phyloP scores from a whole-genome alignment of 2,113 vertebrate species.

The Coturnix japonica region DNA sequence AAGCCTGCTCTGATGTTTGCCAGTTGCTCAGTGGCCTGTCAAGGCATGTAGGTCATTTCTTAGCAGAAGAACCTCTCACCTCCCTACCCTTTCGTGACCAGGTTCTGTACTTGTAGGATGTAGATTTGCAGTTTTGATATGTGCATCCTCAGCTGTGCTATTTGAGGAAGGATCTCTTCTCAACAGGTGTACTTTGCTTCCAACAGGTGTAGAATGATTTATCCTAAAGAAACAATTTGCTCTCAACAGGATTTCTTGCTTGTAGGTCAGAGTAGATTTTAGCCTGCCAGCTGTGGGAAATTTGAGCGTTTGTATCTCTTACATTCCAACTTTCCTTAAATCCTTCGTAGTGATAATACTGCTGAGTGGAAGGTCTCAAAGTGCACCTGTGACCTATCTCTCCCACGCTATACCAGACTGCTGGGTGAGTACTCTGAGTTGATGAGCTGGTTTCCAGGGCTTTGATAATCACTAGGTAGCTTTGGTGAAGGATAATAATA shows the following conservation, averaged over 20 bases:
- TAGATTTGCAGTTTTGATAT: neutral
- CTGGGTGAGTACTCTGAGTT: neutral
- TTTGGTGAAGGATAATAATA: neutral
- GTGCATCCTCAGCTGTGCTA: neutral
- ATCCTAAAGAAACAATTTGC: neutral
- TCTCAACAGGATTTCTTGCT: neutral
- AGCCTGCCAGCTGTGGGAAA: neutral
- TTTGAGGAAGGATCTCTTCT: neutral
- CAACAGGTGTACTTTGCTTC: neutral
- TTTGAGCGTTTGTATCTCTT: neutral
- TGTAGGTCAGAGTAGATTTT: neutral
- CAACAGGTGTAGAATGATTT: neutral
- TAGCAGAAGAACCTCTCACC: neutral
- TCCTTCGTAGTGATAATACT: neutral
- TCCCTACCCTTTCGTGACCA: fast-evolving
- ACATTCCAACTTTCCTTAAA: neutral
- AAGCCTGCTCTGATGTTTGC: neutral
- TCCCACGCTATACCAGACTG: neutral
- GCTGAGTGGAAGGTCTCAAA: neutral
- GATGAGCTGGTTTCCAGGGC: neutral
- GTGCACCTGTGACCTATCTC: neutral
- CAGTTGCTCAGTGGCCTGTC: neutral
- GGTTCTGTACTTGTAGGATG: neutral
- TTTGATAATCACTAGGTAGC: neutral
- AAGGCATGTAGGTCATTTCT: neutral